phyloP scores from a whole-genome alignment of 2,113 vertebrate genomes.

The Labrus mixtus region DNA sequence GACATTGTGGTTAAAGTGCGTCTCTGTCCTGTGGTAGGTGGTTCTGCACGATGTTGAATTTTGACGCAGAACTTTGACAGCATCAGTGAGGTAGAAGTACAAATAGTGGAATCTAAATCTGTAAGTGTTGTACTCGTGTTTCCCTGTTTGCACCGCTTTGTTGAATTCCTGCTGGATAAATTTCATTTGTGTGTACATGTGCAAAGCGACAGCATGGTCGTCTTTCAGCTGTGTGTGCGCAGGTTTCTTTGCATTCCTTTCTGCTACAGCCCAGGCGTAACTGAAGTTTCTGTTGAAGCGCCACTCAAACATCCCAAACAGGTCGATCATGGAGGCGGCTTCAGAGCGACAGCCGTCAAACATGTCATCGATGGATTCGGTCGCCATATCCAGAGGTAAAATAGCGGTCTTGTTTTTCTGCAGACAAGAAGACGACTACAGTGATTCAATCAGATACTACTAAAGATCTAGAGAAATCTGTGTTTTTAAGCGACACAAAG shows the following conservation, averaged over 20 bases:
- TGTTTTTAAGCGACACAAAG: no score
- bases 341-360: slow-evolving; percentile 43
- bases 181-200: slow-evolving; percentile 31
- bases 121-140: slow-evolving; percentile 28
- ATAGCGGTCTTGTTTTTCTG: background rate
- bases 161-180: slow-evolving; percentile 21
- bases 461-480: no score
- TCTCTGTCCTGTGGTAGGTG: slow-evolving; percentile 24
- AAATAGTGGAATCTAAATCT: slow-evolving; percentile 53
- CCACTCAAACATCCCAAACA: slow-evolving; percentile 54
- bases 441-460: no score
- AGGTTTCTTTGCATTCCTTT: slow-evolving; percentile 29
- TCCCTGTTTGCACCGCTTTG: slow-evolving; percentile 41
- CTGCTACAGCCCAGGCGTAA: slow-evolving; percentile 39
- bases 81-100: slow-evolving; percentile 56
- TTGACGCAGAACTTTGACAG: slow-evolving; percentile 42
- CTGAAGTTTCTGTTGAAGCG: slow-evolving; percentile 34
- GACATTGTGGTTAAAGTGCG: slow-evolving; percentile 13
- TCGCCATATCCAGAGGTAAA: slow-evolving; percentile 54
- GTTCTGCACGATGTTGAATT: slow-evolving; percentile 29
- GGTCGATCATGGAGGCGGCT: slow-evolving; percentile 19
- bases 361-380: slow-evolving; percentile 66
- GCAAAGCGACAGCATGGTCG: slow-evolving; percentile 37
- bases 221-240: slow-evolving; percentile 29
- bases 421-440: background rate